A percentile compares a stretch with the other conserved stretches of the same genome.
Evolutionary conservation across 2,113 vertebrate genomes (phyloP).

Genomic region (Rynchops niger): DNA sequence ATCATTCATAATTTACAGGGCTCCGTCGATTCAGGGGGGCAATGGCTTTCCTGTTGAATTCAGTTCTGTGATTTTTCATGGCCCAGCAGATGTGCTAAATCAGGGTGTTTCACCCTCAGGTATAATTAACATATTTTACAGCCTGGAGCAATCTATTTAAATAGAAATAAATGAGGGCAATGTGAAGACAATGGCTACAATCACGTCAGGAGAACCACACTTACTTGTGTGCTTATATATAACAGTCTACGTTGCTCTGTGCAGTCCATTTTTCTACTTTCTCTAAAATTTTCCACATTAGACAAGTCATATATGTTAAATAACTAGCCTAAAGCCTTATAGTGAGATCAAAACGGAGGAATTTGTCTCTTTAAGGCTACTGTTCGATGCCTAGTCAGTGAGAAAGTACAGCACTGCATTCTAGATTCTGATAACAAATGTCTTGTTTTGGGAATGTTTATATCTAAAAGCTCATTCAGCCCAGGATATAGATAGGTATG

Average conservation of each 20-base stretch:
- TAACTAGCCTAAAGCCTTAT: not conserved
- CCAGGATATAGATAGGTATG: not conserved
- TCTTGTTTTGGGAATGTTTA: not conserved
- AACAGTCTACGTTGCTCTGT: not conserved
- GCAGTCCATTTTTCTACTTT: not conserved
- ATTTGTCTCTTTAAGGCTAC: not conserved
- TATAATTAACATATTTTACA: not conserved
- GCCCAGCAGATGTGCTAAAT: not conserved
- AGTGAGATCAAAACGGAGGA: not conserved
- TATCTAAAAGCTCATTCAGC: not conserved
- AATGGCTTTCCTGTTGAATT: not conserved
- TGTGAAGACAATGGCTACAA: not conserved
- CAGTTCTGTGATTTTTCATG: not conserved
- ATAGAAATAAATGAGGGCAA: not conserved
- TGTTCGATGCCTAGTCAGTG: not conserved
- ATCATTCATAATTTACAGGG: not conserved
- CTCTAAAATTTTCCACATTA: not conserved
- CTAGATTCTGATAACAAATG: constrained; percentile 4
- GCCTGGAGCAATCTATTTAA: not conserved
- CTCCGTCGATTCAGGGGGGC: accelerated
- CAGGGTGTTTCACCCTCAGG: not conserved
- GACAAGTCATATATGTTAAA: not conserved
- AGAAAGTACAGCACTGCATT: not conserved
- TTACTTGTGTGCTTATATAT: not conserved
- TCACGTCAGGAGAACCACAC: not conserved